Conservation (phyloP, 2,888 invertebrate genomes). For the Tethea ocularis region DNA sequence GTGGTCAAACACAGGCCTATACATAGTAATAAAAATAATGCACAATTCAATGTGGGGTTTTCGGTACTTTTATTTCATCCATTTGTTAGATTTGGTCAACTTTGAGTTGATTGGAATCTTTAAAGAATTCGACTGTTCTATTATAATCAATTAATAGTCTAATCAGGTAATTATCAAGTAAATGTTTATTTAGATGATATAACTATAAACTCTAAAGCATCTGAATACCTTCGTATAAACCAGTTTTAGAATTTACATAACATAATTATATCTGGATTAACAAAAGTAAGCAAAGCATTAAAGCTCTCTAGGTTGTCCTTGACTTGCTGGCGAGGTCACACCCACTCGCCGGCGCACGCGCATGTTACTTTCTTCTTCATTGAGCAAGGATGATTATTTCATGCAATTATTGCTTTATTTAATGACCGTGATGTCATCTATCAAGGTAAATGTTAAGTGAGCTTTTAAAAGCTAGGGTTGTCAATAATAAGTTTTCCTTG, state of each 20-base stretch:
- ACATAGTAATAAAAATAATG: no score
- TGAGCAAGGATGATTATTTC: conserved; percentile 23
- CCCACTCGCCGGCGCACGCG: conserved; percentile 6
- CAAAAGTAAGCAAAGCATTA: conserved; percentile 2
- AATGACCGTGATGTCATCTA: not conserved
- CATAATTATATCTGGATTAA: not conserved
- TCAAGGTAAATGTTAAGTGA: not conserved
- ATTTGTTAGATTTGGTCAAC: no score
- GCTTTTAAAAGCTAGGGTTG: not conserved
- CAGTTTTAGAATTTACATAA: conserved; percentile 2
- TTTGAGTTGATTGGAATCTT: no score
- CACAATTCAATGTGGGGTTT: no score
- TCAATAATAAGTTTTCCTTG: no score
- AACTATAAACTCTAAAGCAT: not conserved
- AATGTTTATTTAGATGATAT: not conserved
- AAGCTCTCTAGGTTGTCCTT: conserved; percentile 1
- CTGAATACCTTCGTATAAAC: not conserved
- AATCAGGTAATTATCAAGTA: no score
- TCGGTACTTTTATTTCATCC: no score
- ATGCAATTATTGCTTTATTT: not conserved
- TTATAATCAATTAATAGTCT: no score
- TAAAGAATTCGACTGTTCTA: no score
- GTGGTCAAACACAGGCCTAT: no score
- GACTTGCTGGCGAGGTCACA: conserved; percentile 1
- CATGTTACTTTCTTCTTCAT: conserved; percentile 35